Percentiles rank a stretch among this genome's conserved stretches.
Evolutionary conservation across 2,888 invertebrate species (phyloP).

Genomic region (Teleiodes luculella): DNA sequence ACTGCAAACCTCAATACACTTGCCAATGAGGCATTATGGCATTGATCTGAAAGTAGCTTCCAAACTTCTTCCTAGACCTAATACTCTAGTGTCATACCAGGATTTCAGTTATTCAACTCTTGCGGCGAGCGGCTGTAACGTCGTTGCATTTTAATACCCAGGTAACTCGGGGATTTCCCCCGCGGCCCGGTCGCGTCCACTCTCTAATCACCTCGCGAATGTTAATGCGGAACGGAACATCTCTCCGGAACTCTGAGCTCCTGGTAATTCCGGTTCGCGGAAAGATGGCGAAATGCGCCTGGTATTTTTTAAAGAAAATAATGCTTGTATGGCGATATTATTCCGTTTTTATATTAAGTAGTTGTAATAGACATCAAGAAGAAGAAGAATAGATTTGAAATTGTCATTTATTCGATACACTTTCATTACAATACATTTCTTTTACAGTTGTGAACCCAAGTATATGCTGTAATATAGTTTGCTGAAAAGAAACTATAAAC

Average conservation of each 20-base stretch:
- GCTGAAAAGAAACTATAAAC: too few relatives aligned
- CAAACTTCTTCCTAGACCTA: not conserved
- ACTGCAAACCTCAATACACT: too few relatives aligned
- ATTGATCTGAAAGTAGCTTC: not conserved
- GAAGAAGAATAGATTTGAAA: too few relatives aligned
- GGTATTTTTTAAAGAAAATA: not conserved
- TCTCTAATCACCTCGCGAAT: constrained; percentile 43
- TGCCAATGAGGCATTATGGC: too few relatives aligned
- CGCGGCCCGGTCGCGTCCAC: constrained; percentile 32
- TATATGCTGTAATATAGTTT: too few relatives aligned
- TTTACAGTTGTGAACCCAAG: too few relatives aligned
- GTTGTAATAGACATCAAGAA: too few relatives aligned
- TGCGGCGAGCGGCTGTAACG: constrained; percentile 25
- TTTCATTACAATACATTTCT: too few relatives aligned
- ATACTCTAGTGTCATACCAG: not conserved
- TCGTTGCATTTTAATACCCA: constrained; percentile 38
- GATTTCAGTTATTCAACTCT: not conserved
- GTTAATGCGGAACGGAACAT: constrained; percentile 24
- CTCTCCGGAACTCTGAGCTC: constrained; percentile 25
- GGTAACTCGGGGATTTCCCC: constrained; percentile 36
- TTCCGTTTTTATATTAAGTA: too few relatives aligned
- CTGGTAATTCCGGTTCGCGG: constrained; percentile 22
- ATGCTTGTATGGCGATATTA: too few relatives aligned
- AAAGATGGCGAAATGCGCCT: constrained; percentile 18
- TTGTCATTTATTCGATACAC: too few relatives aligned